phyloP scores from a whole-genome alignment of 2,888 invertebrate genomes.

The Leptopterna dolabrata region DNA sequence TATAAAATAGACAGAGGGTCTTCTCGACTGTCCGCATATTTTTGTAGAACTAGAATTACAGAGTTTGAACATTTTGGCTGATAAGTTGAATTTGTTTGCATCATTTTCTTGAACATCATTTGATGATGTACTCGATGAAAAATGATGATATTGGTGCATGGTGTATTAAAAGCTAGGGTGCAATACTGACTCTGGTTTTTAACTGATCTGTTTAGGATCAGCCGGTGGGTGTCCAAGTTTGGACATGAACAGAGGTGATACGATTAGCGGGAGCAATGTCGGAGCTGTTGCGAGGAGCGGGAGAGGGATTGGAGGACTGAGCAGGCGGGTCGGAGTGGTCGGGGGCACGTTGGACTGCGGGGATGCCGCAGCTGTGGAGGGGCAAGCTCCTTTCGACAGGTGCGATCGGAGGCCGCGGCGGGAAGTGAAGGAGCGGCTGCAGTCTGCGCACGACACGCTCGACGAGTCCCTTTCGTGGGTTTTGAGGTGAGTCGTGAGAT shows the following conservation, averaged over 20 bases:
- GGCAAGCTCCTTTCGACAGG: slow-evolving; percentile 44
- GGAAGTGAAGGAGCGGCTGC: slow-evolving; percentile 50
- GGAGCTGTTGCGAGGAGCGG: background rate
- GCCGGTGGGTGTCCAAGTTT: background rate
- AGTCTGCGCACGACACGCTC: slow-evolving; percentile 51
- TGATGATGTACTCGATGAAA: too few relatives aligned
- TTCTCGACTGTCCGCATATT: too few relatives aligned
- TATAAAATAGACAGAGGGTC: too few relatives aligned
- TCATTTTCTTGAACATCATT: too few relatives aligned
- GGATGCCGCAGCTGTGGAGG: background rate
- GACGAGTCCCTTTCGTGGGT: slow-evolving; percentile 56
- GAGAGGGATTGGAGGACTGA: background rate
- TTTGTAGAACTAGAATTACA: too few relatives aligned
- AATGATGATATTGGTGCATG: too few relatives aligned
- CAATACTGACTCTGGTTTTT: background rate
- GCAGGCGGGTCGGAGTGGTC: background rate
- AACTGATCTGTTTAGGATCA: background rate
- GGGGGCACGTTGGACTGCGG: background rate
- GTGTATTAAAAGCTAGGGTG: too few relatives aligned
- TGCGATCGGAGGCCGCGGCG: slow-evolving; percentile 55
- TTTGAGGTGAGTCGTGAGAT: slow-evolving; percentile 58
- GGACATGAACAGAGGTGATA: slow-evolving; percentile 11
- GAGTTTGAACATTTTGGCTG: too few relatives aligned
- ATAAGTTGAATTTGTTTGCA: too few relatives aligned
- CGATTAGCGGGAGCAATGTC: background rate